Conservation (phyloP, 2,888 invertebrate genomes). For the Dynastes hyllus region DNA sequence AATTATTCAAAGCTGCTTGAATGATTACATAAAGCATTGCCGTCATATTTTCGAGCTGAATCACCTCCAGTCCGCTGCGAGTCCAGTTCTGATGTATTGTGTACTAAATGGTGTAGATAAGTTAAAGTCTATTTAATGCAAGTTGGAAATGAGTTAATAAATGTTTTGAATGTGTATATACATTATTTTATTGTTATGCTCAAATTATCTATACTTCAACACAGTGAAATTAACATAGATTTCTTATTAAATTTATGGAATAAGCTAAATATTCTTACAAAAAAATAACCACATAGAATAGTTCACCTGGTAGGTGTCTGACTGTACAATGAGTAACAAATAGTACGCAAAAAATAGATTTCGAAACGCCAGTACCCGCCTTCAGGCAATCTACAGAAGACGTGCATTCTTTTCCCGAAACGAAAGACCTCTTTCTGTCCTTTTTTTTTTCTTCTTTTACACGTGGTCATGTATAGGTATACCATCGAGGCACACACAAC, state of each 20-base stretch:
- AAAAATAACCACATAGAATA: neutral
- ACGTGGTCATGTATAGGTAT: slow-evolving; percentile 14
- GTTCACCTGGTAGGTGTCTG: neutral
- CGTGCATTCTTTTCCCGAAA: slow-evolving; percentile 21
- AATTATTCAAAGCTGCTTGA: slow-evolving; percentile 42
- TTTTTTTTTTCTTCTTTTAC: slow-evolving; percentile 25
- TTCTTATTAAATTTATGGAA: too few species aligned
- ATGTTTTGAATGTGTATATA: too few species aligned
- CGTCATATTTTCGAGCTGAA: slow-evolving; percentile 44
- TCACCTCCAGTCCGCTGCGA: slow-evolving; percentile 9
- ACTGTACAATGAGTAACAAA: neutral
- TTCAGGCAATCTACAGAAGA: slow-evolving; percentile 20
- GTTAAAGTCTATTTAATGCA: slow-evolving; percentile 6
- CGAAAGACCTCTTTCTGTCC: slow-evolving; percentile 31
- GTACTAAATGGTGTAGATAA: slow-evolving; percentile 4
- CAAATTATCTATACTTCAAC: too few species aligned
- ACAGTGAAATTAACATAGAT: neutral
- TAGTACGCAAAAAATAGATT: slow-evolving; percentile 24
- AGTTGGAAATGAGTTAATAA: slow-evolving; percentile 25
- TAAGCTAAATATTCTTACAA: too few species aligned
- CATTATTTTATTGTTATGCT: too few species aligned
- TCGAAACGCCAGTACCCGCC: slow-evolving; percentile 25
- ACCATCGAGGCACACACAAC: slow-evolving; percentile 6
- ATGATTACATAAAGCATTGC: slow-evolving; percentile 43
- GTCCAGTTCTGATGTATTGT: neutral